Base-by-base conservation (phyloP, 2,113 vertebrate species). In the Lasiurus borealis region DNA sequence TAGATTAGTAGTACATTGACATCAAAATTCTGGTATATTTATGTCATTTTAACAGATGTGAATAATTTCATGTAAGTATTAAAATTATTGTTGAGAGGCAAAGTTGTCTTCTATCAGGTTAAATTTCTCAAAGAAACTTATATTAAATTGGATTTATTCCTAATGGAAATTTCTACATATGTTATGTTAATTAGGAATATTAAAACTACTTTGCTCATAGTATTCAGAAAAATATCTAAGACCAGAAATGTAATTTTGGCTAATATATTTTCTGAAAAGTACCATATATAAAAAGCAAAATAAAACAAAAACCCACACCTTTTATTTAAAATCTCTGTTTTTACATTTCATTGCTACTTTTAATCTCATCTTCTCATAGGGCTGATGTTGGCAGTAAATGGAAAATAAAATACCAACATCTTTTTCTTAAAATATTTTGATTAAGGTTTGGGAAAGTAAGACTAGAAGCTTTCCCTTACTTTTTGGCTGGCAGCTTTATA, bases 401-500 rank as follows among this genome's bases (percentile, higher is more conserved):
- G 14, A 89, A 78, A 85, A 78, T 48, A 46, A 85, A 91, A 86
- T 34, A 6, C 3, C 3, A 15, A 1, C 69, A 25, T 64, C 23
- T 89, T 82, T 73, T 81, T 59, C 25, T 88, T 75, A 80, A 78
- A 64, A 25, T 89, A 89, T 6, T 94, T 85, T 75, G 5, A 64
- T 57, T 78, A 85, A 78, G 2, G 8, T 81, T 46, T 96, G 84
- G 76, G 78, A 92, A 89, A 68, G 14, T 57, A 81, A 36, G 8
- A 8, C 34, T 62, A 3, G 31, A 19, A 57, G 13, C 25, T 46
- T 19, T 54, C 29, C 84, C 25, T 36, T 86, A 71, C 36, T 94
- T 84, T 72, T 52, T 50, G 44, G 12, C 19, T 50, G n/a, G 27
- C 46, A 59, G 54, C 44, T 85, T 68, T 48, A 9, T n/a, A 5